Percentiles rank a stretch among this genome's conserved stretches.
phyloP scores from a whole-genome alignment of 2,797 vertebrate genomes.

The Bradypodion pumilum region DNA sequence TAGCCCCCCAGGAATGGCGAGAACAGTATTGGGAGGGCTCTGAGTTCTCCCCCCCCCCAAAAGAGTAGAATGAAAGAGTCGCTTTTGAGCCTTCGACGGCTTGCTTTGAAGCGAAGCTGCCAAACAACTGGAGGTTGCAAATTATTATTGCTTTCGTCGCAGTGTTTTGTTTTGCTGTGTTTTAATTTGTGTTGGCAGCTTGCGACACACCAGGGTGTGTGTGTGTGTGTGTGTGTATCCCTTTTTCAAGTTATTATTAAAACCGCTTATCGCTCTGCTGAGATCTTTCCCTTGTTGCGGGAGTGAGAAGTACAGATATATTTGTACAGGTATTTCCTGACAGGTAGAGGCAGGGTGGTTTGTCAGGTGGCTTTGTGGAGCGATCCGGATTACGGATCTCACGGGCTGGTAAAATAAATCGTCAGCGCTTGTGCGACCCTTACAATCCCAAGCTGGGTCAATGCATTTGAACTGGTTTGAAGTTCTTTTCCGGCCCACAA shows the following conservation, averaged over 20 bases:
- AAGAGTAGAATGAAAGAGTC: background rate
- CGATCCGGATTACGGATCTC: background rate
- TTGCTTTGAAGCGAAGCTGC: too few species aligned
- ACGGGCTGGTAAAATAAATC: background rate
- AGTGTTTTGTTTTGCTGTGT: background rate
- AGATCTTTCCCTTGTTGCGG: background rate
- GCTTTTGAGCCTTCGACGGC: background rate
- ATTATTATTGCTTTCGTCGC: too few species aligned
- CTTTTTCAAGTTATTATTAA: background rate
- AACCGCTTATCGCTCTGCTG: background rate
- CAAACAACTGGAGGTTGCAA: too few species aligned
- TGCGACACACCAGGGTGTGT: background rate
- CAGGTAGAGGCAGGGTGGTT: background rate
- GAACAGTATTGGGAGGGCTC: background rate
- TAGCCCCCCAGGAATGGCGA: too few species aligned
- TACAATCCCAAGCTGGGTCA: background rate
- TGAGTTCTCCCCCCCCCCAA: background rate
- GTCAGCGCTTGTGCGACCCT: background rate
- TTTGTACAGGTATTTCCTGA: constrained; percentile 1
- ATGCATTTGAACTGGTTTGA: background rate
- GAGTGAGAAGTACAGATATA: background rate
- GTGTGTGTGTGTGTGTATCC: background rate
- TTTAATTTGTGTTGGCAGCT: background rate
- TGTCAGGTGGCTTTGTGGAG: background rate
- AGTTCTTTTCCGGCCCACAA: background rate